phyloP scores from a whole-genome alignment of 2,888 invertebrate genomes.

The Ormyrus nitidulus region DNA sequence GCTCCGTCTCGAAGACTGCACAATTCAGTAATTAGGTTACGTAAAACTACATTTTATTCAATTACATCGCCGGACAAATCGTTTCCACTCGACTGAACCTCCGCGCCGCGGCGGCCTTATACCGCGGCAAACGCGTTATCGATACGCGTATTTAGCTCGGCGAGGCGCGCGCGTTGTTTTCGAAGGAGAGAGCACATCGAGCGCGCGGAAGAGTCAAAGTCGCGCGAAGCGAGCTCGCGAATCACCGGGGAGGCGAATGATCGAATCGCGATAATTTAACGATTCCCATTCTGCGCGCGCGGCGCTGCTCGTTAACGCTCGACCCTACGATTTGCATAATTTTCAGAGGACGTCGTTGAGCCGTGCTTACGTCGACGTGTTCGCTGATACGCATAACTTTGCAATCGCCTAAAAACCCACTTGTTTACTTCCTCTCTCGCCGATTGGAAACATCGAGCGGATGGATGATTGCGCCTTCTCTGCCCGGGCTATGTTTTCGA shows the following conservation, averaged over 20 bases:
- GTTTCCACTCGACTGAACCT: no score
- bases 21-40: no score
- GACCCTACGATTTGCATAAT: constrained; percentile 1
- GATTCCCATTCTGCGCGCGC: neutral
- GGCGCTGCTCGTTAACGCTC: neutral
- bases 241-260: no score
- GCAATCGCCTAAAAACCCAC: constrained; percentile 36
- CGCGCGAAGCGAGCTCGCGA: neutral
- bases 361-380: neutral
- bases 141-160: no score
- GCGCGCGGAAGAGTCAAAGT: no score
- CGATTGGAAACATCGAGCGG: constrained; percentile 9
- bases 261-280: neutral
- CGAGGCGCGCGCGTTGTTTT: no score
- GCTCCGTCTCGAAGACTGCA: no score
- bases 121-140: no score
- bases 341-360: constrained; percentile 1
- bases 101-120: neutral
- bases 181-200: no score
- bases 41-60: no score
- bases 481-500: neutral
- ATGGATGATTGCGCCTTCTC: constrained; percentile 2
- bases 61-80: no score
- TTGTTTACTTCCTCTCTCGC: constrained; percentile 34
- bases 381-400: neutral